phyloP scores from a whole-genome alignment of 2,113 vertebrate genomes.

The Corythoichthys intestinalis region DNA sequence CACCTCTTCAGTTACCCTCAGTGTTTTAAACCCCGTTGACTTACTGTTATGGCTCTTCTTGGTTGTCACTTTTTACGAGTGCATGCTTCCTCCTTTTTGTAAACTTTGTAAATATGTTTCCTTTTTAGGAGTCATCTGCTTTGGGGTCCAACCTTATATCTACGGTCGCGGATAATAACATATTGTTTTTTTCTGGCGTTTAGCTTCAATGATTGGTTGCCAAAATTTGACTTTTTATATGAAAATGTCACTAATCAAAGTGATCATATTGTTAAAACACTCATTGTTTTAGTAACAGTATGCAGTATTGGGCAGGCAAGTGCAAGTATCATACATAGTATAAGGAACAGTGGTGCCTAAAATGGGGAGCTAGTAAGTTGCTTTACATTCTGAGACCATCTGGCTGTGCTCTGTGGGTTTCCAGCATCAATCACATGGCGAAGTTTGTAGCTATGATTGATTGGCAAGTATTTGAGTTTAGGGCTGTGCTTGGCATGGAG shows the following conservation, averaged over 20 bases:
- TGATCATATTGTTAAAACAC: not conserved
- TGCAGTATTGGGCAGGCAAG: conserved; percentile 6
- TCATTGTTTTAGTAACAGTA: not conserved
- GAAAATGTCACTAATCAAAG: not conserved
- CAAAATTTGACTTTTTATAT: not conserved
- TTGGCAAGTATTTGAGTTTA: conserved; percentile 62
- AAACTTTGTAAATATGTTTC: too few relatives aligned
- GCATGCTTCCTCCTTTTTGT: too few relatives aligned
- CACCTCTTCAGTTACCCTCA: too few relatives aligned
- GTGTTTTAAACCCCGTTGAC: too few relatives aligned
- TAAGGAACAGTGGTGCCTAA: not conserved
- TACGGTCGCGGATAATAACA: too few relatives aligned
- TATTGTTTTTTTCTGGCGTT: too few relatives aligned
- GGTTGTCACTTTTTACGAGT: too few relatives aligned
- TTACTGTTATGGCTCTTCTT: too few relatives aligned
- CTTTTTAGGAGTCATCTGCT: too few relatives aligned
- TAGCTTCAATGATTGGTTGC: not conserved
- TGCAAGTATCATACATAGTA: conserved; percentile 22
- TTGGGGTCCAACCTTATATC: too few relatives aligned
- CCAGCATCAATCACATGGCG: conserved; percentile 42
- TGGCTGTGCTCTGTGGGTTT: conserved; percentile 43
- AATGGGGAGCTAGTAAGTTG: conserved; percentile 28
- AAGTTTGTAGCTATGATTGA: conserved; percentile 57
- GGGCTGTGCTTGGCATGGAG: conserved; percentile 42
- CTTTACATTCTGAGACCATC: conserved; percentile 46